Percentiles rank a stretch among this genome's conserved stretches.
phyloP scores from a whole-genome alignment of 2,888 invertebrate species.

The Holacanthella duospinosa region DNA sequence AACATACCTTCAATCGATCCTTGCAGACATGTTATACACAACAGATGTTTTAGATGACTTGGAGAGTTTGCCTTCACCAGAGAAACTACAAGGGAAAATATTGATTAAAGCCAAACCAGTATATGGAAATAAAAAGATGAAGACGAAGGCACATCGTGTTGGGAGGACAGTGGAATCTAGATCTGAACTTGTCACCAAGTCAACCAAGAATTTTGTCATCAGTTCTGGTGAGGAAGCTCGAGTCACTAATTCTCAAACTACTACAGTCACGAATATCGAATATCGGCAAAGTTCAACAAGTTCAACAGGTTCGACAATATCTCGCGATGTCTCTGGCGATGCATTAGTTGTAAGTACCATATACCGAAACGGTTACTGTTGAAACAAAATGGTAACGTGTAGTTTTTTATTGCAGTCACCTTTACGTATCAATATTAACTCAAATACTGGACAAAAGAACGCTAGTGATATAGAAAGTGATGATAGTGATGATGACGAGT shows the following conservation, averaged over 20 bases:
- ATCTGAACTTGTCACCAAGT: not conserved
- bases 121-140: not conserved
- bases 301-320: too few relatives aligned
- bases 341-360: too few relatives aligned
- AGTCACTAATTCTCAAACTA: not conserved
- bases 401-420: too few relatives aligned
- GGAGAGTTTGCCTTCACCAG: conserved; percentile 44
- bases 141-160: not conserved
- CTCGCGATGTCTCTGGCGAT: too few relatives aligned
- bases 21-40: conserved; percentile 42
- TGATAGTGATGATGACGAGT: too few relatives aligned
- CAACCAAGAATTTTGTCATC: not conserved
- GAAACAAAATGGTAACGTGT: too few relatives aligned
- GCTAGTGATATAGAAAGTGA: too few relatives aligned
- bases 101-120: conserved; percentile 44
- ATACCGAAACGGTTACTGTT: too few relatives aligned
- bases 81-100: conserved; percentile 44
- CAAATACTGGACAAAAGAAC: too few relatives aligned
- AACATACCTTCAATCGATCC: conserved; percentile 41
- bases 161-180: not conserved
- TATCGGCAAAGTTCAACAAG: too few relatives aligned
- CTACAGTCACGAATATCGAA: not conserved
- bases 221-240: too few relatives aligned
- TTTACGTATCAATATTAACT: too few relatives aligned
- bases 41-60: conserved; percentile 41